Conservation (phyloP, 2,113 vertebrate genomes). For the Variabilichromis moorii region DNA sequence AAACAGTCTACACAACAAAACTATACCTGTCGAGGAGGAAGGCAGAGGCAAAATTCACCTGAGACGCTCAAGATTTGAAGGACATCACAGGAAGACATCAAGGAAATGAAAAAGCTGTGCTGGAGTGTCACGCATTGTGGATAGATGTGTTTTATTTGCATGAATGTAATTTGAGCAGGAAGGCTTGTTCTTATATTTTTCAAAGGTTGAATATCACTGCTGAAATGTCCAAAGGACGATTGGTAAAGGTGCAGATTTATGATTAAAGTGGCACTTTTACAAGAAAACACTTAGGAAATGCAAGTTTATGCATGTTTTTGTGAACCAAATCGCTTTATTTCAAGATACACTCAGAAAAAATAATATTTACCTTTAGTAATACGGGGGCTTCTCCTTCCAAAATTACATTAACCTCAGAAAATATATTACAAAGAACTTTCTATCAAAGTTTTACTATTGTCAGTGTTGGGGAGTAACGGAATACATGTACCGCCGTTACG, state of each 20-base stretch:
- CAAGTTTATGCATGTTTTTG: background rate
- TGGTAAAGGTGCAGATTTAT: background rate
- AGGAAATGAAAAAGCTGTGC: background rate
- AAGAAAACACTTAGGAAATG: background rate
- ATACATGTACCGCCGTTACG: too few species aligned
- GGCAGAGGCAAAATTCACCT: background rate
- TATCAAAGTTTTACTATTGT: background rate
- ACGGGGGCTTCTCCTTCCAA: rapidly evolving
- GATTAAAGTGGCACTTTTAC: background rate
- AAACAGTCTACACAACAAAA: background rate
- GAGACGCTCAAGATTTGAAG: background rate
- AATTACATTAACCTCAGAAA: background rate
- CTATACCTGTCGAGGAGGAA: background rate
- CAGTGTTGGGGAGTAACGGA: too few species aligned
- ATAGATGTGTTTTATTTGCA: background rate
- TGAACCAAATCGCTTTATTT: background rate
- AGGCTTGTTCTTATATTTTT: background rate
- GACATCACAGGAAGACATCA: background rate
- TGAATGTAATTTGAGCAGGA: background rate
- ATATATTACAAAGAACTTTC: background rate
- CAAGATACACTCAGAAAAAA: background rate
- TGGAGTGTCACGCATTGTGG: background rate
- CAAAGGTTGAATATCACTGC: background rate
- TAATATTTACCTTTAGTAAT: background rate
- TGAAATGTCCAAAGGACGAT: background rate